phyloP scores from a whole-genome alignment of 2,888 invertebrate species.

The Halictus ligatus region DNA sequence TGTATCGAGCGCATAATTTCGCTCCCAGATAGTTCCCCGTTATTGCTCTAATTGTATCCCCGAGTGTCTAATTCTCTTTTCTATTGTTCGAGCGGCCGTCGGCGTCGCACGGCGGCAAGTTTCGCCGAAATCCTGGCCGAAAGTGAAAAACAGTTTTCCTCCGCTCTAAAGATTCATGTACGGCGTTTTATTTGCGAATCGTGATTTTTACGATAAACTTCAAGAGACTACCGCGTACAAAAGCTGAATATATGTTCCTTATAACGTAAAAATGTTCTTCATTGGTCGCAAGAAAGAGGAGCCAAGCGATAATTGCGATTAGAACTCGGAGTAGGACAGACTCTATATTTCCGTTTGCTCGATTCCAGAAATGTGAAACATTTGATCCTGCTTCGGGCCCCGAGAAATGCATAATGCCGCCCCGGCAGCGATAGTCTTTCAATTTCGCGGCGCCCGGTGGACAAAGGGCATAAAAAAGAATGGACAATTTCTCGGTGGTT shows the following conservation, averaged over 20 bases:
- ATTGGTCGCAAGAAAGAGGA: too few relatives aligned
- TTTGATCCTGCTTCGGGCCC: too few relatives aligned
- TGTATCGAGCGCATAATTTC: slow-evolving; percentile 11
- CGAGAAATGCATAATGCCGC: background rate
- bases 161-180: background rate
- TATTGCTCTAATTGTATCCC: background rate
- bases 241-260: too few relatives aligned
- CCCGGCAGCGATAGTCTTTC: background rate
- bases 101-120: background rate
- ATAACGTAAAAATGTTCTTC: too few relatives aligned
- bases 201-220: background rate
- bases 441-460: background rate
- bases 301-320: too few relatives aligned
- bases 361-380: background rate
- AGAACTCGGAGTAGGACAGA: background rate
- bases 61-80: background rate
- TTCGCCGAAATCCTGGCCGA: background rate
- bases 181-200: background rate
- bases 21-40: background rate
- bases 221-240: too few relatives aligned
- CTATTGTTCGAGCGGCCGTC: background rate
- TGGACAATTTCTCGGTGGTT: background rate
- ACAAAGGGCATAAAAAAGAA: background rate
- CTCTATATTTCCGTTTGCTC: background rate
- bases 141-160: background rate